Evolutionary conservation across 2,888 invertebrate genomes (phyloP).

Genomic region (Acronicta aceris): DNA sequence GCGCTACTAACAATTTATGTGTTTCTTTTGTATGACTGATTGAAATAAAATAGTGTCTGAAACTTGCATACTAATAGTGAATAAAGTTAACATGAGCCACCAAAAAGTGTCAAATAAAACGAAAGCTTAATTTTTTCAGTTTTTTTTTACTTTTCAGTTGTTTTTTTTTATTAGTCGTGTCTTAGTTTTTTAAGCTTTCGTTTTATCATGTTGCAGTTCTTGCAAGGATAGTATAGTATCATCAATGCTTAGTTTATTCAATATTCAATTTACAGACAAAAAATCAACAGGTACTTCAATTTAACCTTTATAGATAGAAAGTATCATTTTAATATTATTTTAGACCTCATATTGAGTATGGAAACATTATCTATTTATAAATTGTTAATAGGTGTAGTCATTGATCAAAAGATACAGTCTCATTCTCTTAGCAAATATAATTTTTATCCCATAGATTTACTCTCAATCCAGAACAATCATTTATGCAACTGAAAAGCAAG

Average conservation of each 20-base stretch:
- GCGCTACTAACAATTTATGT: no score
- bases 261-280: background rate
- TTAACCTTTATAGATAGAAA: background rate
- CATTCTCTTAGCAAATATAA: slow-evolving; percentile 38
- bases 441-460: background rate
- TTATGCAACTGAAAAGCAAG: no score
- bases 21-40: no score
- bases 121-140: no score
- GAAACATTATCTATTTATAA: background rate
- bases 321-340: background rate
- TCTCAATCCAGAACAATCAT: no score
- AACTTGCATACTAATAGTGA: no score
- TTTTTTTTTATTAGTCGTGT: no score
- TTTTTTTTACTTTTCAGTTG: no score
- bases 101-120: no score
- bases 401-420: slow-evolving; percentile 50
- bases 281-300: background rate
- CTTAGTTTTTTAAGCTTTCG: no score
- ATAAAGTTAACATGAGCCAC: no score
- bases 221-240: background rate
- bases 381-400: slow-evolving; percentile 10
- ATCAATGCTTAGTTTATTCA: background rate
- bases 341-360: slow-evolving; percentile 9
- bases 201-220: background rate
- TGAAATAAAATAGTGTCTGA: no score